Conservation (phyloP, 2,113 vertebrate genomes). For the Leptobrachium leishanense region DNA sequence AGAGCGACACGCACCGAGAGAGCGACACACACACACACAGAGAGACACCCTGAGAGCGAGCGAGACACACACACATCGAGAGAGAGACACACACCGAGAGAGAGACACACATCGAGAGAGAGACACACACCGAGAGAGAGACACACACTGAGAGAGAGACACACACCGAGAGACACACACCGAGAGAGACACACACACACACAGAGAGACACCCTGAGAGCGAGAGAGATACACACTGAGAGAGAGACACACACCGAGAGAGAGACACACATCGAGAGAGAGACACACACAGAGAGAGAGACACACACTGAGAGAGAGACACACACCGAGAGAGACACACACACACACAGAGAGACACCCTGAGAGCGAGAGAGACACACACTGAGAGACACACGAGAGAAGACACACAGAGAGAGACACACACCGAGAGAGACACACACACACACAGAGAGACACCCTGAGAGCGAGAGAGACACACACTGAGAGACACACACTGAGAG, state of each 20-base stretch:
- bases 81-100: neutral
- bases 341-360: neutral
- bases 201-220: neutral
- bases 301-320: neutral
- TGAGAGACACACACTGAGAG: neutral
- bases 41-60: constrained; percentile 26
- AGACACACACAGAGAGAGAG: neutral
- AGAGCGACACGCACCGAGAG: neutral
- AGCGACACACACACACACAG: neutral
- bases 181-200: neutral
- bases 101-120: neutral
- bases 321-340: neutral
- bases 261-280: neutral
- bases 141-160: too few relatives aligned
- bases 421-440: neutral
- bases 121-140: too few relatives aligned
- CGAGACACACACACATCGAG: constrained; percentile 22
- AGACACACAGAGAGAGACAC: neutral
- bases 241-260: too few relatives aligned
- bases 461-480: neutral
- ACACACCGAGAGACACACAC: too few relatives aligned
- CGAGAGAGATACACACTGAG: too few relatives aligned
- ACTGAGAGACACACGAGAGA: neutral
- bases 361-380: too few relatives aligned
- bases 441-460: neutral